Evolutionary conservation across 2,797 vertebrate genomes (phyloP).

Genomic region (Odontamblyopus rebecca): DNA sequence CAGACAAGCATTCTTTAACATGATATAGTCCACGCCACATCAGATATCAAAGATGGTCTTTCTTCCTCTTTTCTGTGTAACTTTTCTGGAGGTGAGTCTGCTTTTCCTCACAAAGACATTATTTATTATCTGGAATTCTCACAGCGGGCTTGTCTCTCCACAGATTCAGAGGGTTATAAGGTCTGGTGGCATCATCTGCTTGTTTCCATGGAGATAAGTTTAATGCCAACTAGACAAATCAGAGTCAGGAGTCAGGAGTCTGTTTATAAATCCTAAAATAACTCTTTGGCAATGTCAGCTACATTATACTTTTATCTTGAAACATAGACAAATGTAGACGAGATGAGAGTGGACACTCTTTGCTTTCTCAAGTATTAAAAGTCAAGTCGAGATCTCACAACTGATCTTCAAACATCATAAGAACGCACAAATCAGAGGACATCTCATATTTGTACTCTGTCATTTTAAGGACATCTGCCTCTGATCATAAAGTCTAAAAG

Average conservation of each 20-base stretch:
- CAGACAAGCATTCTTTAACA: background rate
- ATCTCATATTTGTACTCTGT: conserved; percentile 10
- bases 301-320: background rate
- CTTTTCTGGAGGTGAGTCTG: too few relatives aligned
- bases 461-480: conserved; percentile 16
- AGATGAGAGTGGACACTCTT: background rate
- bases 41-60: background rate
- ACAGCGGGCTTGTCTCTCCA: background rate
- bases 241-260: background rate
- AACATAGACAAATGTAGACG: background rate
- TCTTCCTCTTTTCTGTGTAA: background rate
- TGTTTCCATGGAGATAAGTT: background rate
- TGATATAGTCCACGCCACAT: background rate
- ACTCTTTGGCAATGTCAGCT: background rate
- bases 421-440: conserved; percentile 6
- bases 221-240: background rate
- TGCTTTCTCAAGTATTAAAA: conserved; percentile 1
- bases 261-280: conserved; percentile 6
- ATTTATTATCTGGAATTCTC: background rate
- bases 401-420: conserved; percentile 7
- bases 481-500: conserved; percentile 13
- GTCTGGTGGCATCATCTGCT: background rate
- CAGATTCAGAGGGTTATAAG: background rate
- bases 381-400: background rate
- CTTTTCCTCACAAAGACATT: too few relatives aligned